Conservation (phyloP, 2,113 vertebrate genomes). For the Ranitomeya imitator region DNA sequence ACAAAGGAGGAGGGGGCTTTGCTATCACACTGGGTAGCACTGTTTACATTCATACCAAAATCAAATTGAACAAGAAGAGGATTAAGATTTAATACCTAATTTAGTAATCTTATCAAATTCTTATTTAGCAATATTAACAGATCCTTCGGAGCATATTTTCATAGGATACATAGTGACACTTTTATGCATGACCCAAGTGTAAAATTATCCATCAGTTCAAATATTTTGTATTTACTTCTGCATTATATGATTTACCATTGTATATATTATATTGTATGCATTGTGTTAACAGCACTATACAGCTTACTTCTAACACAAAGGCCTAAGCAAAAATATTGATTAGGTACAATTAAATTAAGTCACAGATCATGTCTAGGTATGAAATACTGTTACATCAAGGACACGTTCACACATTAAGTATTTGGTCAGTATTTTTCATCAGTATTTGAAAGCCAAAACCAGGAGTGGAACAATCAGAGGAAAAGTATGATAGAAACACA, state of each 20-base stretch:
- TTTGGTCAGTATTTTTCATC: not conserved
- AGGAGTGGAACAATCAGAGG: too few relatives aligned
- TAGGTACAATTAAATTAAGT: not conserved
- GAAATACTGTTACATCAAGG: not conserved
- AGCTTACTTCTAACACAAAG: not conserved
- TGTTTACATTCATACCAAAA: constrained; percentile 49
- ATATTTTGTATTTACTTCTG: not conserved
- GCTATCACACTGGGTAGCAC: constrained; percentile 28
- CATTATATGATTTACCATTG: not conserved
- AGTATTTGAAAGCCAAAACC: too few relatives aligned
- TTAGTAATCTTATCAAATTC: constrained; percentile 50
- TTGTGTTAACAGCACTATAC: not conserved
- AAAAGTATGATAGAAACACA: too few relatives aligned
- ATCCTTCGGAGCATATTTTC: constrained; percentile 23
- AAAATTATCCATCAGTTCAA: not conserved
- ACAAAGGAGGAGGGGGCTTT: constrained; percentile 36
- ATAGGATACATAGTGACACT: not conserved
- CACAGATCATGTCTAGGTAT: not conserved
- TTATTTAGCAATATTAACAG: constrained; percentile 37
- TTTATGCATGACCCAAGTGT: constrained; percentile 11
- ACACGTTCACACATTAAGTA: not conserved
- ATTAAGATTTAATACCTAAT: constrained; percentile 54
- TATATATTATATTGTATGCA: not conserved
- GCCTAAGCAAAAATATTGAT: not conserved
- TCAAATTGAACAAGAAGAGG: constrained; percentile 51